Percentiles rank a stretch among this genome's conserved stretches.
These are phyloP conservation scores for Rhabdomys pumilio DNA, from an alignment of 2,797 vertebrate species.

Conservation along the genomic window DNA sequence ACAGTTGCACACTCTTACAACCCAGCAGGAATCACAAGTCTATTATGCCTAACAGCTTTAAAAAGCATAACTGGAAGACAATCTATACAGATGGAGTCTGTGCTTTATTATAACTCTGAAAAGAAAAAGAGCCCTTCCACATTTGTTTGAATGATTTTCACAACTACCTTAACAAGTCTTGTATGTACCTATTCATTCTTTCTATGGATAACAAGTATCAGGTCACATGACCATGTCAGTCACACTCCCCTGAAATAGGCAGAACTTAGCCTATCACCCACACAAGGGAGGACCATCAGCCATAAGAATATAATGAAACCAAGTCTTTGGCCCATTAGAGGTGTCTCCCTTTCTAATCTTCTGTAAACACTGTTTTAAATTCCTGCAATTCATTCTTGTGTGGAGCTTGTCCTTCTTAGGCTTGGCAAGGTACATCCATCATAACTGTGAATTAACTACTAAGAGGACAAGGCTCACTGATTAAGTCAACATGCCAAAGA, in stretches of 20 bases:
- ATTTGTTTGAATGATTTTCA: background rate
- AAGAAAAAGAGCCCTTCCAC: background rate
- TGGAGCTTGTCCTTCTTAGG: background rate
- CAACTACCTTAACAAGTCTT: background rate
- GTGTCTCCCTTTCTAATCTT: background rate
- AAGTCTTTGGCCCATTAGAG: background rate
- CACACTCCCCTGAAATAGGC: accelerated
- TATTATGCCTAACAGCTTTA: background rate
- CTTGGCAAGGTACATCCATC: background rate
- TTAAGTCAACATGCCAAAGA: background rate
- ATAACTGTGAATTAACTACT: background rate
- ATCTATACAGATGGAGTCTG: background rate
- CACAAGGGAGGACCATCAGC: background rate
- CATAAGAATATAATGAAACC: background rate
- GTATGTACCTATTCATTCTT: background rate
- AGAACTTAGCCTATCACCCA: background rate
- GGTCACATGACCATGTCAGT: accelerated
- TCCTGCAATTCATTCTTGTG: background rate
- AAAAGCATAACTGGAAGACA: background rate
- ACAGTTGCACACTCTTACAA: background rate
- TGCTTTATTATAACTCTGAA: background rate
- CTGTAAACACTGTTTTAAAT: constrained; percentile 1
- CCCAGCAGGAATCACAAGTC: background rate
- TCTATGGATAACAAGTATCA: background rate
- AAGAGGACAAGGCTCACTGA: background rate